Base-by-base conservation (phyloP, 2,113 vertebrate species). In the Malurus elegans region DNA sequence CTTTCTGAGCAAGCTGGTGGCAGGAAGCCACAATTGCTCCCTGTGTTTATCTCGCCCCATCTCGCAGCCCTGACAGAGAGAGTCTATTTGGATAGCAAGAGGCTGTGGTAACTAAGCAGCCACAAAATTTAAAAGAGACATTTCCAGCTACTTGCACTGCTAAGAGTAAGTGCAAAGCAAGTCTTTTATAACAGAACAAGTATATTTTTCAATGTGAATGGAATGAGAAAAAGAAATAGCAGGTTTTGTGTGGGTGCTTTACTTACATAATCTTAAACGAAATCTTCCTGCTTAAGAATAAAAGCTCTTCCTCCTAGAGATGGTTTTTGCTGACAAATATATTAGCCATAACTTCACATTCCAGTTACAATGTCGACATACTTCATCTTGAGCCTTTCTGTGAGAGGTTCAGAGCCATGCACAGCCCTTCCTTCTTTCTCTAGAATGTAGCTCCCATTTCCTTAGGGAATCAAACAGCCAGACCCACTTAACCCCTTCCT, bases 1-100 rank as follows among this genome's bases (percentile, higher is more conserved):
- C 83, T 95, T 90, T 62, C 90, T 75, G 93, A 88, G 90, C 71
- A 45, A 91, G 81, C 54, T 81, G 69, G 88, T 92, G 94, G 83
- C 94, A 97, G 92, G 97, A 97, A 98, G 97, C 79, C 95, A 96
- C 93, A 96, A 74, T 51, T 87, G 89, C 92, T 96, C 91, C 91
- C 66, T 86, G 83, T 95, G 86, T 94, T 96, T 96, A 93, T 88
- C 94, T 97, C 96, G 94, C 80, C 76, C 54, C 71, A 92, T 97
- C 88, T 95, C 3, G 1, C 67, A 79, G 90, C 54, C 54, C 78
- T 95, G 70, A 80, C 85, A 90, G 67, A 87, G 82, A 3, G 29
- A 84, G 79, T 56, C 78, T 97, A 96, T 96, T 90, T 88, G 94
- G 88, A 90, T 72, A 95, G 81, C 65, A 84, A 96, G 95, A 92